These are phyloP conservation scores for Perizoma affinitatum DNA, from an alignment of 2,888 invertebrate genomes.

Conservation along the genomic window DNA sequence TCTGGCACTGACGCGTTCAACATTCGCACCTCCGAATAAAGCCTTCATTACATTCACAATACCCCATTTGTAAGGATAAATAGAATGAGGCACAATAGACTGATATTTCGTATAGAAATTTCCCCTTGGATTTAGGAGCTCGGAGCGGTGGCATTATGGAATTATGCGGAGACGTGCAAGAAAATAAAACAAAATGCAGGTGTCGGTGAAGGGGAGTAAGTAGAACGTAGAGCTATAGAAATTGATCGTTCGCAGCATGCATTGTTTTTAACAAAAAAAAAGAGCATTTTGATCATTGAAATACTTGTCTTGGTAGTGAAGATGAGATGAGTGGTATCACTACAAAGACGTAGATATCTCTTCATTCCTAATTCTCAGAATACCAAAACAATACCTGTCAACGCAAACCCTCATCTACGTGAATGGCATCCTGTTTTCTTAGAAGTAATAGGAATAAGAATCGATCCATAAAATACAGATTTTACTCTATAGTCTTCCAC, in stretches of 20 bases:
- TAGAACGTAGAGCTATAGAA: conserved; percentile 25
- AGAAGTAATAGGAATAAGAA: conserved; percentile 13
- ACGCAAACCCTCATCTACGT: not conserved
- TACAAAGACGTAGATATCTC: conserved; percentile 1
- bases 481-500: conserved; percentile 11
- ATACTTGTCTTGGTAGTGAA: conserved; percentile 13
- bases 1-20: conserved; percentile 61
- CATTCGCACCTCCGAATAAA: conserved; percentile 79
- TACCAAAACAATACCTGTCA: conserved; percentile 9
- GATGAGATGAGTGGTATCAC: conserved; percentile 7
- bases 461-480: conserved; percentile 22
- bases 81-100: conserved; percentile 71
- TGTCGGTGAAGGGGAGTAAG: conserved; percentile 59
- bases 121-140: conserved; percentile 73
- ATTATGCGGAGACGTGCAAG: conserved; percentile 75
- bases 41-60: conserved; percentile 79
- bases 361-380: not conserved
- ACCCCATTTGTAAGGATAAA: conserved; percentile 76
- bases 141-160: conserved; percentile 70
- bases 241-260: conserved; percentile 24
- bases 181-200: conserved; percentile 79
- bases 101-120: conserved; percentile 79
- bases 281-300: conserved; percentile 6
- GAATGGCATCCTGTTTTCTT: conserved; percentile 4
- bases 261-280: conserved; percentile 21